phyloP scores from a whole-genome alignment of 2,113 vertebrate species.

The Bufo bufo region DNA sequence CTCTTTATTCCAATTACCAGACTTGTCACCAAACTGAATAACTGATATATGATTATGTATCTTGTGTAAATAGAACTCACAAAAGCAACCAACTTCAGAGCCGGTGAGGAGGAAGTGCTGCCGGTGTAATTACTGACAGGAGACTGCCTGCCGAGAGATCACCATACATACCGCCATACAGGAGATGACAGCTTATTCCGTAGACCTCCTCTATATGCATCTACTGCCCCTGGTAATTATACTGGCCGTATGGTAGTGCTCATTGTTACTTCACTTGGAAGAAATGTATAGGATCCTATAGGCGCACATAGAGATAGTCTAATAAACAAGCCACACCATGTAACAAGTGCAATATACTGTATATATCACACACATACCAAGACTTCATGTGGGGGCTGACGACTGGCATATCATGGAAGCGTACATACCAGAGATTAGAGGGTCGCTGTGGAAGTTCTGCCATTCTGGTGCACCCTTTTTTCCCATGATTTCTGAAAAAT shows the following conservation, averaged over 20 bases:
- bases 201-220: neutral
- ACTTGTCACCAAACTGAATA: constrained; percentile 83
- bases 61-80: constrained; percentile 83
- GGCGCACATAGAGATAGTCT: too few relatives aligned
- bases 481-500: too few relatives aligned
- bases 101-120: constrained; percentile 73
- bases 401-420: too few relatives aligned
- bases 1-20: constrained; percentile 87
- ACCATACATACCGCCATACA: constrained; percentile 19
- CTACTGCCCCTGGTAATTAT: neutral
- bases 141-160: constrained; percentile 61
- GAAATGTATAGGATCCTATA: too few relatives aligned
- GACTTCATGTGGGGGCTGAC: too few relatives aligned
- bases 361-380: neutral
- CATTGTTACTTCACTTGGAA: neutral
- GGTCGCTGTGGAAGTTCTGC: too few relatives aligned
- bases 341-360: too few relatives aligned
- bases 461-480: too few relatives aligned
- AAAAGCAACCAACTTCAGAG: constrained; percentile 76
- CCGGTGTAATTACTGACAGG: constrained; percentile 71
- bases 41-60: constrained; percentile 86
- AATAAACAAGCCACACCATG: too few relatives aligned
- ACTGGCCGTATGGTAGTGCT: neutral
- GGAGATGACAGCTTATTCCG: constrained; percentile 25
- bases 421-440: too few relatives aligned